Conservation (phyloP, 2,797 vertebrate species). For the Notolepis coatsorum region DNA sequence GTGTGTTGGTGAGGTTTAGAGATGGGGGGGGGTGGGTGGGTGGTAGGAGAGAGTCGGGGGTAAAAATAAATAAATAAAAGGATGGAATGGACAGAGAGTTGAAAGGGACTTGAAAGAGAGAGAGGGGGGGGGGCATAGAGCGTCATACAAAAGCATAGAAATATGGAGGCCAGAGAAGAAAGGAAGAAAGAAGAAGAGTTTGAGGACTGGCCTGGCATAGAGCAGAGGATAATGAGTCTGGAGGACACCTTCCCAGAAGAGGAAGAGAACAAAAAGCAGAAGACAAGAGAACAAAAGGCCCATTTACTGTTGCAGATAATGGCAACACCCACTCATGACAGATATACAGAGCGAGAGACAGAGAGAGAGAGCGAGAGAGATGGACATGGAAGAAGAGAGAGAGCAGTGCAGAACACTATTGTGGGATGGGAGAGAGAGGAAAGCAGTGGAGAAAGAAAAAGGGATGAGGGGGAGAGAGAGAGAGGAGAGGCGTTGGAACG, state of each 20-base stretch:
- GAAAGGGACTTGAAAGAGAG: slow-evolving; percentile 4
- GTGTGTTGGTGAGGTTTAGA: slow-evolving; percentile 52
- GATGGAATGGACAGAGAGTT: slow-evolving; percentile 50
- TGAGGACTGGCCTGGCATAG: slow-evolving; percentile 49
- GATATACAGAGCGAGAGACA: background rate
- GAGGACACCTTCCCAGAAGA: slow-evolving; percentile 28
- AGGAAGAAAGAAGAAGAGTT: slow-evolving; percentile 13
- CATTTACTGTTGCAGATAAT: slow-evolving; percentile 48
- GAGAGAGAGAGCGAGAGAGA: slow-evolving; percentile 3
- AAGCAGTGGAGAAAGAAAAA: slow-evolving; percentile 39
- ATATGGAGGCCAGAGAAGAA: slow-evolving; percentile 30
- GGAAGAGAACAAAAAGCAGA: slow-evolving; percentile 19
- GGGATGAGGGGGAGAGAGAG: slow-evolving; percentile 16
- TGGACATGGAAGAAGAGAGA: slow-evolving; percentile 12
- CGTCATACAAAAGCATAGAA: slow-evolving; percentile 34
- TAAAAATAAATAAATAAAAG: too few relatives aligned
- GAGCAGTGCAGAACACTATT: background rate
- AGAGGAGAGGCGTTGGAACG: too few relatives aligned
- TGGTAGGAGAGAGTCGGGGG: slow-evolving; percentile 26
- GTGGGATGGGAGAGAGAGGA: slow-evolving; percentile 12
- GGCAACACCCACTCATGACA: slow-evolving; percentile 21
- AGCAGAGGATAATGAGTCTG: slow-evolving; percentile 29
- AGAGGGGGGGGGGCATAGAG: slow-evolving; percentile 5
- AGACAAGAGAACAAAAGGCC: slow-evolving; percentile 25
- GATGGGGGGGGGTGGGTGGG: background rate